These are phyloP conservation scores for Podarcis lilfordi DNA, from an alignment of 2,797 vertebrate species.

Conservation along the genomic window DNA sequence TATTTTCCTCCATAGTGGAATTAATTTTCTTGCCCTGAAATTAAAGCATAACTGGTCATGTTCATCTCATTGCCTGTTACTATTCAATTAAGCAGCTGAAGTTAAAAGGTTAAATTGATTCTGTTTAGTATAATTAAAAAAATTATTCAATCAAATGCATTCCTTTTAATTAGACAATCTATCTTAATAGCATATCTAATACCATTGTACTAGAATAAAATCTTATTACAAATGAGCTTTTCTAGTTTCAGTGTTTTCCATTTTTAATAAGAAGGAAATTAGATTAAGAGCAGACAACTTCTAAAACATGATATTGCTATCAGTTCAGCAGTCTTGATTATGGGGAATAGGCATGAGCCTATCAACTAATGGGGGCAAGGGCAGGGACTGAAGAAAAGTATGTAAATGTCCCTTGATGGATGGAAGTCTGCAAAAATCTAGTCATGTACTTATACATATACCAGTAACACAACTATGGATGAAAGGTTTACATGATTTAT, in stretches of 20 bases:
- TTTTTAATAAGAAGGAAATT: slow-evolving; percentile 44
- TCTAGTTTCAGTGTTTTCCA: slow-evolving; percentile 24
- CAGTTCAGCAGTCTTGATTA: background rate
- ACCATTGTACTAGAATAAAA: slow-evolving; percentile 36
- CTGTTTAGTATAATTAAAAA: slow-evolving; percentile 45
- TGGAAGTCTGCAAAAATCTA: too few species aligned
- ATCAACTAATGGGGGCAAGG: background rate
- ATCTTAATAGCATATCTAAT: slow-evolving; percentile 45
- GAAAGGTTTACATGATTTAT: background rate
- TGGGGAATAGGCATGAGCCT: background rate
- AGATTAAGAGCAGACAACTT: slow-evolving; percentile 41
- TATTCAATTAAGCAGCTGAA: slow-evolving; percentile 27
- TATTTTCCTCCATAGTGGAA: background rate
- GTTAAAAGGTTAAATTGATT: slow-evolving; percentile 25
- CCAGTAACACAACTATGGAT: background rate
- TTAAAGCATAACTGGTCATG: slow-evolving; percentile 27
- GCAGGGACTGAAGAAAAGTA: background rate
- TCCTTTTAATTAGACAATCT: slow-evolving; percentile 41
- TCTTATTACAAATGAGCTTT: slow-evolving; percentile 38
- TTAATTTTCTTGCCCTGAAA: slow-evolving; percentile 37
- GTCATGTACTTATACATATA: too few species aligned
- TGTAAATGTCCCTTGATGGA: background rate
- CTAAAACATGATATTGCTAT: background rate
- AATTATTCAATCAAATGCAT: slow-evolving; percentile 37
- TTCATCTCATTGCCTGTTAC: slow-evolving; percentile 26